phyloP scores from a whole-genome alignment of 2,797 vertebrate genomes.

The Crenuchus spilurus region DNA sequence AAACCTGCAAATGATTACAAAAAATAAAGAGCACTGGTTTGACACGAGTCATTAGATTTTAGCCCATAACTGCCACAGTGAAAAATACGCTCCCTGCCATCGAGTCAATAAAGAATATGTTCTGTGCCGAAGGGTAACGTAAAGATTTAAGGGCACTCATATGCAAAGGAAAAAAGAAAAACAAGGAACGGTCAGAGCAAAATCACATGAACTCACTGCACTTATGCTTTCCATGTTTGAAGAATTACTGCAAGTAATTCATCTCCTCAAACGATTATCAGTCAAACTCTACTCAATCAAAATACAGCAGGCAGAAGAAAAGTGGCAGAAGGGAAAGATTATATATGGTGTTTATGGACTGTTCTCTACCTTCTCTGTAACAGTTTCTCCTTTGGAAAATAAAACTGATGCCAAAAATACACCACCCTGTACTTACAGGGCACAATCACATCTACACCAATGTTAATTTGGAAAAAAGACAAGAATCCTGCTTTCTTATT shows the following conservation, averaged over 20 bases:
- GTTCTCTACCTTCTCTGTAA: conserved; percentile 59
- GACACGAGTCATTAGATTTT: conserved; percentile 50
- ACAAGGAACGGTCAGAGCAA: conserved; percentile 52
- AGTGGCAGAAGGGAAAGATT: conserved; percentile 51
- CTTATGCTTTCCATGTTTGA: conserved; percentile 62
- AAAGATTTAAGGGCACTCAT: conserved; percentile 44
- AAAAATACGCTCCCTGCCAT: conserved; percentile 29
- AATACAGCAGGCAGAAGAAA: conserved; percentile 64
- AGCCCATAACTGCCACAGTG: conserved; percentile 37
- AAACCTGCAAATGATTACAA: conserved; percentile 36
- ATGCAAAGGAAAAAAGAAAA: conserved; percentile 51
- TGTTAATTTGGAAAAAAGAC: conserved; percentile 33
- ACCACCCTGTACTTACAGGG: conserved; percentile 48
- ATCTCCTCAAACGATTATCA: conserved; percentile 74
- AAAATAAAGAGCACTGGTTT: conserved; percentile 45
- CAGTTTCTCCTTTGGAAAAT: conserved; percentile 62
- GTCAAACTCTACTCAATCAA: conserved; percentile 70
- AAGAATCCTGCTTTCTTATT: conserved; percentile 18
- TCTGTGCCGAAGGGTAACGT: conserved; percentile 24
- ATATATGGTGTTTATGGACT: conserved; percentile 67
- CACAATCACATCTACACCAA: conserved; percentile 51
- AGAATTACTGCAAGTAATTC: conserved; percentile 73
- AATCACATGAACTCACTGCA: conserved; percentile 60
- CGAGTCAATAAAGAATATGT: conserved; percentile 51
- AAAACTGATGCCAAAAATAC: conserved; percentile 53